Percentiles rank a stretch among this genome's conserved stretches.
These are phyloP conservation scores for Thamnophis elegans DNA, from an alignment of 2,797 vertebrate genomes.

Conservation along the genomic window DNA sequence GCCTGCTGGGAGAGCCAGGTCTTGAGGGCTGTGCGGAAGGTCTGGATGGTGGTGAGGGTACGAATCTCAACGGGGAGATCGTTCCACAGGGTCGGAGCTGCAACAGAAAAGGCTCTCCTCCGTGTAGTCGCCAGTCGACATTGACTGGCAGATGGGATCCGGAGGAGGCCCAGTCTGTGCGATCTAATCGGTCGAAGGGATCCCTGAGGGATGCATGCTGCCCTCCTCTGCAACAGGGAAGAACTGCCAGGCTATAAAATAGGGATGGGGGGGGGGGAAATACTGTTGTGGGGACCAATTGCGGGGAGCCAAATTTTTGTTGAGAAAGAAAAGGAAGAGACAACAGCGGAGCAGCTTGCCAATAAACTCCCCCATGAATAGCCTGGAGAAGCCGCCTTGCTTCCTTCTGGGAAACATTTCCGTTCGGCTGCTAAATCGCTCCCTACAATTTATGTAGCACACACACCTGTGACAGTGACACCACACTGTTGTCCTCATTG, in stretches of 20 bases:
- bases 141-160: too few relatives aligned
- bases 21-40: too few relatives aligned
- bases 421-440: neutral
- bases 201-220: neutral
- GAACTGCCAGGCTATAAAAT: neutral
- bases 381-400: neutral
- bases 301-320: neutral
- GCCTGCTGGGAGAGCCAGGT: too few relatives aligned
- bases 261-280: rapidly evolving
- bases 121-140: too few relatives aligned
- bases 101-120: too few relatives aligned
- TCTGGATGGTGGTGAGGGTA: too few relatives aligned
- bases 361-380: neutral
- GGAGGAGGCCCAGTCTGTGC: too few relatives aligned
- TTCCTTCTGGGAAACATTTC: neutral
- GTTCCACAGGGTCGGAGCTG: too few relatives aligned
- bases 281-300: neutral
- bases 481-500: constrained; percentile 99
- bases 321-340: neutral
- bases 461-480: constrained; percentile 91
- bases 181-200: too few relatives aligned
- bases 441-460: neutral
- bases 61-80: too few relatives aligned
- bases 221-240: neutral
- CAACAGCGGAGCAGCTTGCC: neutral